Evolutionary conservation across 2,888 invertebrate species (phyloP), one percentile per base, ranked within the genome.

Genomic region (Caenorhabditis sp.): DNA sequence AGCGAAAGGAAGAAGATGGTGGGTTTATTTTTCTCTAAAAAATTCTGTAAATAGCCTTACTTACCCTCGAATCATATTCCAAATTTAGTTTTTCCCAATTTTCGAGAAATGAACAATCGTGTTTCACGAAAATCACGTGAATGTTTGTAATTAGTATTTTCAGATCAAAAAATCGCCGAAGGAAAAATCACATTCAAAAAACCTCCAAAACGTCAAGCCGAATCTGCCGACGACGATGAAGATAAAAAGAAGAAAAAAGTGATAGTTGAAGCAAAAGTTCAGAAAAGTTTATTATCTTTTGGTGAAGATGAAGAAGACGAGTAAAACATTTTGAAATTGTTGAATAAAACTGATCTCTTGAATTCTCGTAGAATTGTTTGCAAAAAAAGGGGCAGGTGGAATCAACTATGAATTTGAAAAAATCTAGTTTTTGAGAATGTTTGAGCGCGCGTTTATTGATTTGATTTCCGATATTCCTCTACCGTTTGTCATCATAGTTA

Each of bases 141-240:
- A n/a, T n/a, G n/a, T n/a, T n/a, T n/a, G n/a, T n/a, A n/a, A n/a
- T n/a, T n/a, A n/a, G n/a, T n/a, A n/a, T n/a, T 71, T 82, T 64
- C 60, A 83, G 82, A 77, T 36, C 76, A 80, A 55, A 77, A 79
- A 55, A 86, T 85, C 19, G 81, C 81, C 3, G 81, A 84, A 23
- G 84, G 85, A 19, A 81, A 81, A 59, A 85, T 85, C 58, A 83
- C 77, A 8, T 85, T 85, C 76, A 84, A 83, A 58, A 85, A 85
- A 63, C 84, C 84, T 10, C 67, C 60, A 50, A 85, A 85, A 75
- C 70, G 84, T 24, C 59, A 50, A n/a, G 76, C 68, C 10, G 77
- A 77, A 2, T 57, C 36, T 12, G 60, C 58, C 17, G 66, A 27
- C 10, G 65, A 64, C 49, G 64, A 68, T 62, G 67, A 77, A 60